phyloP scores from a whole-genome alignment of 2,888 invertebrate species.

The Cataglyphis cursor region DNA sequence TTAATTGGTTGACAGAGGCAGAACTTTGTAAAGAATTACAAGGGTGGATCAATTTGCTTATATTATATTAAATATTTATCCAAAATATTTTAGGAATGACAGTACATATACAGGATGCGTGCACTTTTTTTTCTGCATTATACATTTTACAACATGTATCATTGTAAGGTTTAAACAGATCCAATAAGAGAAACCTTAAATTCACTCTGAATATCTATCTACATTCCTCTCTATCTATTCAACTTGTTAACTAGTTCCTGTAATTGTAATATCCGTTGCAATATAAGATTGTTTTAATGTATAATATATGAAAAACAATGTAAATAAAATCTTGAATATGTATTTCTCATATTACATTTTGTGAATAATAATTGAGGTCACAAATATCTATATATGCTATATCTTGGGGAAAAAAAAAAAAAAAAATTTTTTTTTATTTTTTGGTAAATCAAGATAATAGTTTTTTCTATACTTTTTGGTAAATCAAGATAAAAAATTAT shows the following conservation, averaged over 20 bases:
- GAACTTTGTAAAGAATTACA: background rate
- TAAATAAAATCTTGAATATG: background rate
- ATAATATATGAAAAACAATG: background rate
- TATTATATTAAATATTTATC: background rate
- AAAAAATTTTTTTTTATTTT: background rate
- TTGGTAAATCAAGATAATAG: too few species aligned
- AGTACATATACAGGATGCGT: background rate
- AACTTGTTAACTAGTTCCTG: slow-evolving; percentile 69
- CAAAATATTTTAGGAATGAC: background rate
- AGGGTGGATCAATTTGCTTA: background rate
- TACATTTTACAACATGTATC: slow-evolving; percentile 37
- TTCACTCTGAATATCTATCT: slow-evolving; percentile 70
- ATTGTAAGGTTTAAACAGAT: slow-evolving; percentile 68
- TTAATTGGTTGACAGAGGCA: background rate
- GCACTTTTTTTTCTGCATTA: slow-evolving; percentile 14
- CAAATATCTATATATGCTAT: background rate
- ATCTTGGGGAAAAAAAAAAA: background rate
- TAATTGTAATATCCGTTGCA: slow-evolving; percentile 15
- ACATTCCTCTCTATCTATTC: slow-evolving; percentile 67
- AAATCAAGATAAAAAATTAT: background rate
- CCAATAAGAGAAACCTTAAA: slow-evolving; percentile 83
- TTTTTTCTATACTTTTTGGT: background rate
- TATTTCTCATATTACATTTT: background rate
- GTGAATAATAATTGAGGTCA: background rate
- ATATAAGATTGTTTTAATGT: slow-evolving; percentile 40